Conservation (phyloP, 2,113 vertebrate species). For the Nothobranchius kuhntae region DNA sequence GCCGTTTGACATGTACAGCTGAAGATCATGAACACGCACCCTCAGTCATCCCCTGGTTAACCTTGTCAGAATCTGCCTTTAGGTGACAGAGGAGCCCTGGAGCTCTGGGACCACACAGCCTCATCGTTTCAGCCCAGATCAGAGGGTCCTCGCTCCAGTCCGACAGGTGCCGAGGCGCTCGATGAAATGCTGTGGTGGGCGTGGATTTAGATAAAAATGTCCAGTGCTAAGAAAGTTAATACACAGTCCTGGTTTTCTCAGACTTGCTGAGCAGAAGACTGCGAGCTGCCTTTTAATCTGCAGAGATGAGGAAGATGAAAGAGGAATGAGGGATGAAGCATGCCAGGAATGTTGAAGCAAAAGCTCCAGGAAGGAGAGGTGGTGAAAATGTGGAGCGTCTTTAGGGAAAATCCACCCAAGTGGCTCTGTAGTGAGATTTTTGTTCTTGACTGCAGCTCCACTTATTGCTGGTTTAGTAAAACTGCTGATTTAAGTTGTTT, state of each 20-base stretch:
- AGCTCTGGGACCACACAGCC: conserved; percentile 53
- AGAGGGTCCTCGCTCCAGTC: conserved; percentile 39
- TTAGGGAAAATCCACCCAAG: conserved; percentile 50
- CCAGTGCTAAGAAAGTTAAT: neutral
- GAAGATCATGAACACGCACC: conserved; percentile 1
- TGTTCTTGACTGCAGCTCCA: conserved; percentile 29
- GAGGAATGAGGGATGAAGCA: conserved; percentile 38
- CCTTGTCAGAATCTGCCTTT: conserved; percentile 34
- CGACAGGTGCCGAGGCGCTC: conserved; percentile 45
- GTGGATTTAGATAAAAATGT: neutral
- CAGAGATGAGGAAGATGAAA: conserved; percentile 38
- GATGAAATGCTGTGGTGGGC: conserved; percentile 16
- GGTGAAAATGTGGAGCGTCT: conserved; percentile 36
- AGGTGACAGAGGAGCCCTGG: conserved; percentile 47
- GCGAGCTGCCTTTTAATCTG: conserved; percentile 9
- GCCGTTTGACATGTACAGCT: neutral
- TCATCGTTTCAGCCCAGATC: conserved; percentile 60
- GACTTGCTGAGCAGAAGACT: neutral
- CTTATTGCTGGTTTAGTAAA: conserved; percentile 29
- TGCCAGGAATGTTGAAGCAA: conserved; percentile 50
- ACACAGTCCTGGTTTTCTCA: neutral
- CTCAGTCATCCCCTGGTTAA: conserved; percentile 14
- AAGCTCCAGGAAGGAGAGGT: conserved; percentile 25
- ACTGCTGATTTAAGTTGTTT: conserved; percentile 24
- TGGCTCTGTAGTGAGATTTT: conserved; percentile 5